Conservation (phyloP, 2,888 invertebrate genomes). For the Eurytoma adleriae region DNA sequence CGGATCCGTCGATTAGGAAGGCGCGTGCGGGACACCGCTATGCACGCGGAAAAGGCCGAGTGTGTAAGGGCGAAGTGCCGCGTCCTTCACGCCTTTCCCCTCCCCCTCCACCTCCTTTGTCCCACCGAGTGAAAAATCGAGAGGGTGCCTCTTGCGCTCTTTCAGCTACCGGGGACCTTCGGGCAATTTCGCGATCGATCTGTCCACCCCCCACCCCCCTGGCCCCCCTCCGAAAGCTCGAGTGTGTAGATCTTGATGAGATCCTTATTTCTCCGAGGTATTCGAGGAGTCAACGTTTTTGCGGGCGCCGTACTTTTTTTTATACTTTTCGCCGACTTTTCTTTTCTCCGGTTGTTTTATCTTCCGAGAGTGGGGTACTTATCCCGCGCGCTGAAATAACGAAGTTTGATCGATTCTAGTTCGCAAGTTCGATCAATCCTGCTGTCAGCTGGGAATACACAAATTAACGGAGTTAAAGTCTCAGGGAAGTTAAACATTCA, state of each 20-base stretch:
- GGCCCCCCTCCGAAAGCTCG: too few species aligned
- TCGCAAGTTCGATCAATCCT: background rate
- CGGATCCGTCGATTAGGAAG: too few species aligned
- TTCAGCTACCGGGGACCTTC: background rate
- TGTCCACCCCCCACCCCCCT: background rate
- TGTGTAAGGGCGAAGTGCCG: background rate
- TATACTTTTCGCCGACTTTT: too few species aligned
- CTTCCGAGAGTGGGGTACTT: too few species aligned
- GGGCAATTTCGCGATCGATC: conserved; percentile 39
- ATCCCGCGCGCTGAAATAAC: background rate
- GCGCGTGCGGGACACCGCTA: background rate
- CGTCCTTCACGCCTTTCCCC: background rate
- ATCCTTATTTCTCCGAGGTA: conserved; percentile 22
- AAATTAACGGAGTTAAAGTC: too few species aligned
- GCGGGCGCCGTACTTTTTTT: too few species aligned
- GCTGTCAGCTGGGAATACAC: background rate
- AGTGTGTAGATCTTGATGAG: conserved; percentile 23
- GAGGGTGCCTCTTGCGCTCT: background rate
- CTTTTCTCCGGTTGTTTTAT: too few species aligned
- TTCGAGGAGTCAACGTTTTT: background rate
- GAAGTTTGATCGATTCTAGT: background rate
- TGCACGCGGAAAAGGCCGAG: background rate
- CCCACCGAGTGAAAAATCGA: background rate
- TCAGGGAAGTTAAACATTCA: too few species aligned
- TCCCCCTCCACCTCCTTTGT: background rate